Conservation (phyloP, 1,140 invertebrate species). For the Uloborus diversus region DNA sequence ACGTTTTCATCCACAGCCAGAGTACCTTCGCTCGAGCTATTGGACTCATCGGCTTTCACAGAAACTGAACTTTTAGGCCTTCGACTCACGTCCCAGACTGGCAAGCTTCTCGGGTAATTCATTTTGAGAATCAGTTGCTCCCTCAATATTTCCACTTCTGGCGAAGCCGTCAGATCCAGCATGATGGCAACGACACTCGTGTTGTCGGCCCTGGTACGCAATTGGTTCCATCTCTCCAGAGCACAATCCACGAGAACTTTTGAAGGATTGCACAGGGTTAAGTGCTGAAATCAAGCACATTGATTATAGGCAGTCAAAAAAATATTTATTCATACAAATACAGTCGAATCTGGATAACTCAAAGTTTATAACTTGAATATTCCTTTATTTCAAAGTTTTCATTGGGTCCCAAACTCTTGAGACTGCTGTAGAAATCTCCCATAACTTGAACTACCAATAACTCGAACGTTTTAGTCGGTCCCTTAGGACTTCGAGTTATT, state of each 20-base stretch:
- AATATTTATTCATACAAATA: too few relatives aligned
- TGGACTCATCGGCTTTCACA: background rate
- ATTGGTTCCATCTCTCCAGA: constrained; percentile 73
- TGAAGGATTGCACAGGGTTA: constrained; percentile 86
- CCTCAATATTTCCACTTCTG: constrained; percentile 7
- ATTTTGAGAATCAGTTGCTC: constrained; percentile 39
- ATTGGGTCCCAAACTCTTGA: too few relatives aligned
- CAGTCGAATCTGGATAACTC: too few relatives aligned
- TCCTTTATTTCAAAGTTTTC: too few relatives aligned
- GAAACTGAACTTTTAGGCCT: background rate
- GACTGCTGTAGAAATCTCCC: too few relatives aligned
- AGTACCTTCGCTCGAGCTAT: background rate
- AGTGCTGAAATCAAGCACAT: constrained; percentile 57
- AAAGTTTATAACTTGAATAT: too few relatives aligned
- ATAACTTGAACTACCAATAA: too few relatives aligned
- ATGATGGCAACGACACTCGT: constrained; percentile 93
- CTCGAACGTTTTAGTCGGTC: too few relatives aligned
- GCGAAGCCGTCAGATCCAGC: constrained; percentile 80
- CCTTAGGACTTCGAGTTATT: too few relatives aligned
- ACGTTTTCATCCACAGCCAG: too few relatives aligned
- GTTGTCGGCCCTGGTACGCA: constrained; percentile 92
- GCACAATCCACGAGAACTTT: constrained; percentile 89
- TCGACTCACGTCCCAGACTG: constrained; percentile 29
- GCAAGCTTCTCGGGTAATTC: constrained; percentile 36
- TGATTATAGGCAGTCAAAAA: too few relatives aligned